phyloP scores from a whole-genome alignment of 2,888 invertebrate species.

The Auanema sp. region DNA sequence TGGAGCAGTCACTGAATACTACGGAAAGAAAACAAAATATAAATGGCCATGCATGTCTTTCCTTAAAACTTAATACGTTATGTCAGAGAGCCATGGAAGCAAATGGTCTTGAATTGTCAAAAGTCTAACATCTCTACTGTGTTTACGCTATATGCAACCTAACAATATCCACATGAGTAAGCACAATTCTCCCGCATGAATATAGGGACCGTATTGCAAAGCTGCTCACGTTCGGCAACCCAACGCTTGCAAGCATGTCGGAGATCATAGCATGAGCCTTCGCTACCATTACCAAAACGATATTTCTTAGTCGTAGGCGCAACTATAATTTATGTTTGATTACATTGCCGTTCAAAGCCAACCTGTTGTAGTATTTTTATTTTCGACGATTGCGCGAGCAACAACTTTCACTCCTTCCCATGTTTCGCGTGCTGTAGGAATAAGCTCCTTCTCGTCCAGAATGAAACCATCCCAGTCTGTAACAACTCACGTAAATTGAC shows the following conservation, averaged over 20 bases:
- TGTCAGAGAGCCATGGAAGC: too few species aligned
- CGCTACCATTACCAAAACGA: constrained; percentile 53
- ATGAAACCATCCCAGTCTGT: constrained; percentile 64
- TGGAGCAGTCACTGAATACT: too few species aligned
- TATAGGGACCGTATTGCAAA: constrained; percentile 58
- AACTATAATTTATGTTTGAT: too few species aligned
- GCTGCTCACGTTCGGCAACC: constrained; percentile 54
- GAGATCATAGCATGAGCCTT: constrained; percentile 49
- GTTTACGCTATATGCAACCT: too few species aligned
- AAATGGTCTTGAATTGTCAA: too few species aligned
- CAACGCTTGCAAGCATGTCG: constrained; percentile 59
- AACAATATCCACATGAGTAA: constrained; percentile 51
- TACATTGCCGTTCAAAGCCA: too few species aligned
- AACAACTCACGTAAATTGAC: constrained; percentile 12
- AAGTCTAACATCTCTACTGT: too few species aligned
- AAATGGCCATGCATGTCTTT: too few species aligned
- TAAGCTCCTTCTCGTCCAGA: constrained; percentile 58
- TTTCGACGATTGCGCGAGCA: constrained; percentile 54
- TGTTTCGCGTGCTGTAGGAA: constrained; percentile 61
- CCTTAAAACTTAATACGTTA: too few species aligned
- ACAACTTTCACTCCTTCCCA: constrained; percentile 64
- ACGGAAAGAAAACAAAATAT: too few species aligned
- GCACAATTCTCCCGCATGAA: constrained; percentile 62
- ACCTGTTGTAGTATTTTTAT: constrained; percentile 7
- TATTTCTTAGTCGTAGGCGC: constrained; percentile 16